A percentile compares a stretch with the other conserved stretches of the same genome.
Evolutionary conservation across 2,113 vertebrate genomes (phyloP).

Genomic region (Petrocephalus zakoni): DNA sequence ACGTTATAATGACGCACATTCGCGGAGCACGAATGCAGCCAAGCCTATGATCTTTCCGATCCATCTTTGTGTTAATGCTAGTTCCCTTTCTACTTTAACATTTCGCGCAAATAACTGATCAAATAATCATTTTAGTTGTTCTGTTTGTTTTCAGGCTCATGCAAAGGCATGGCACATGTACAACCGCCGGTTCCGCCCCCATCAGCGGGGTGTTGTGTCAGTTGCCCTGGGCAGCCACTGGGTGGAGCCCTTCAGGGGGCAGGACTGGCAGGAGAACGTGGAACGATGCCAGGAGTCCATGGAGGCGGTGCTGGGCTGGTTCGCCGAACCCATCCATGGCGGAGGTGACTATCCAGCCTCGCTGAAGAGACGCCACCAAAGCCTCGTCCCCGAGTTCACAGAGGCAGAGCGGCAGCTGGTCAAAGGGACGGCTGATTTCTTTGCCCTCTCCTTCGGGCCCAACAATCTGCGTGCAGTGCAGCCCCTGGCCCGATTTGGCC

Average conservation of each 20-base stretch:
- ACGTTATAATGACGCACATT: neutral
- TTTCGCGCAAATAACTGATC: neutral
- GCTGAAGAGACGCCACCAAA: conserved; percentile 57
- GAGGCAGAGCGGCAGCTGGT: conserved; percentile 69
- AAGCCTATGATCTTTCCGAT: neutral
- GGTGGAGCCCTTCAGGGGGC: conserved; percentile 74
- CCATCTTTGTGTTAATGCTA: neutral
- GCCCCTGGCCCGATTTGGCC: conserved; percentile 62
- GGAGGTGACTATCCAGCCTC: conserved; percentile 79
- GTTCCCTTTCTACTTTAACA: neutral
- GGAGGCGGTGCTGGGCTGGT: conserved; percentile 84
- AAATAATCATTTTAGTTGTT: neutral
- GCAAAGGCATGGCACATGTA: conserved; percentile 86
- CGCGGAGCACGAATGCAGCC: neutral
- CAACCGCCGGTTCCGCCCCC: conserved; percentile 63
- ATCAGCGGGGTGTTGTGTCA: conserved; percentile 78
- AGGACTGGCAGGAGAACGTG: conserved; percentile 50
- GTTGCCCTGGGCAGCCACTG: conserved; percentile 90
- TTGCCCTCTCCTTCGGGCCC: conserved; percentile 90
- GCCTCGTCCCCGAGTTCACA: conserved; percentile 66
- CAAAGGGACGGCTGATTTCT: conserved; percentile 83
- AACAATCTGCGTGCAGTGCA: conserved; percentile 74
- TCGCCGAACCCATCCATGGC: conserved; percentile 82
- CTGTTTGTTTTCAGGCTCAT: conserved; percentile 72
- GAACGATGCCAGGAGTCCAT: conserved; percentile 77